Evolutionary conservation across 35 echinoderm and acorn worm species (phyloP), one percentile per base, ranked within the genome.

Genomic region (Ophioderma brevispina): DNA sequence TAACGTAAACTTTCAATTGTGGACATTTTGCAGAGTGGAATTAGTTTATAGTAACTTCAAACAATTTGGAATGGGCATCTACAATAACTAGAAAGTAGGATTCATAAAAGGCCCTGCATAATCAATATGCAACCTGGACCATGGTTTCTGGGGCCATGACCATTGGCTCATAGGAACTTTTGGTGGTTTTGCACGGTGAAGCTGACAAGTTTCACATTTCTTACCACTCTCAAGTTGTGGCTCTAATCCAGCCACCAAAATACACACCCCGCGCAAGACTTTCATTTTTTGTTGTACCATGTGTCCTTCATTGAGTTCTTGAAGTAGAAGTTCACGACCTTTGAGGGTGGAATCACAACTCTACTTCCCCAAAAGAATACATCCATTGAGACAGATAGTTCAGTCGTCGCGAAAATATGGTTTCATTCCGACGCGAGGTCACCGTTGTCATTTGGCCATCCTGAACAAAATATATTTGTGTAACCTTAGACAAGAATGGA

Each of bases 381-480:
- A 96, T 34, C 94, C 94, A 78, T 92, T 21, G 92, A 90, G 33
- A 89, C 31, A 33, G 80, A 78, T 31, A 96, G 35, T 52, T 95
- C 90, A 82, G 38, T 38, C n/a, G n/a, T n/a, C n/a, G n/a, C 89
- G 37, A 90, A 43, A 40, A 31, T 33, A 64, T 37, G n/a, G 40
- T 1, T 25, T 36, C 25, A 82, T 14, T 31, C 35, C 35, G 38
- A 39, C 15, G 17, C n/a, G n/a, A n/a, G n/a, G n/a, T n/a, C n/a
- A n/a, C n/a, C n/a, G n/a, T 41, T 5, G 5, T 43, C 39, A 17
- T 41, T 49, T 13, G 81, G 81, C 81, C 81, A 84, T 10, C 39
- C 81, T 5, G 5, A n/a, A 31, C 81, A 1, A 34, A 13, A 55
- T 18, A 43, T 35, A 86, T 28, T 36, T 21, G 6, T 0, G 0